Base-by-base conservation (phyloP, 2,797 vertebrate species). In the Dromococcyx pavoninus region DNA sequence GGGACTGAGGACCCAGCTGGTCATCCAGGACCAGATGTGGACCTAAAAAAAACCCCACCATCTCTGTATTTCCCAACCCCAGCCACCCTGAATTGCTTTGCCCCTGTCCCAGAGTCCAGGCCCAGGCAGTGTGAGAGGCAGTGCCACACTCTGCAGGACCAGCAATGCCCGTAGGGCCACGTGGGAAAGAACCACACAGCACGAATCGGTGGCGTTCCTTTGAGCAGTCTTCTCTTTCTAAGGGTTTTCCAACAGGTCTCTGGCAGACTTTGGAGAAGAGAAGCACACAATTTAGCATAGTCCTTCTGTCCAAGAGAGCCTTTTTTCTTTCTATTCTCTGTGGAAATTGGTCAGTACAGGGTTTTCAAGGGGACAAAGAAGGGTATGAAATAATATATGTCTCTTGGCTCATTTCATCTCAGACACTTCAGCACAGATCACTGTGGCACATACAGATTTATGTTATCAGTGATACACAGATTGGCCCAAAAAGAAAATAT, bases 81-180 rank as follows among this genome's bases (percentile, higher is more conserved):
- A 17, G 19, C 5, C 65, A 6, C 32, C 27, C 14, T 0, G 0
- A n/a, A 24, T 6, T 30, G 30, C 41, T 53, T 21, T 44, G 44
- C 3, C 25, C 14, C 39, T 37, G 23, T 19, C 32, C 50, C 72
- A 35, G 35, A 33, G 33, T 24, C 21, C 28, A 14, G 14, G 17
- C 3, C 11, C 7, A 9, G 32, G 51, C 6, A 2, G 16, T 48
- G 37, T 1, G 1, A 22, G 28, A 5, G 44, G 30, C 17, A 12
- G 5, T n/a, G 15, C 64, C 87, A 50, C 1, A 1, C 0, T 4
- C 41, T 6, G 24, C 56, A 43, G 57, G 64, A 50, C 15, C 0
- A 0, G 32, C 41, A 24, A 50, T 0, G 1, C 46, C 3, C 13
- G 15, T 10, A 3, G 25, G 54, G 30, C 10, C 2, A 0, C 2